Evolutionary conservation across 2,113 vertebrate genomes (phyloP).

Genomic region (Donacobius atricapilla): DNA sequence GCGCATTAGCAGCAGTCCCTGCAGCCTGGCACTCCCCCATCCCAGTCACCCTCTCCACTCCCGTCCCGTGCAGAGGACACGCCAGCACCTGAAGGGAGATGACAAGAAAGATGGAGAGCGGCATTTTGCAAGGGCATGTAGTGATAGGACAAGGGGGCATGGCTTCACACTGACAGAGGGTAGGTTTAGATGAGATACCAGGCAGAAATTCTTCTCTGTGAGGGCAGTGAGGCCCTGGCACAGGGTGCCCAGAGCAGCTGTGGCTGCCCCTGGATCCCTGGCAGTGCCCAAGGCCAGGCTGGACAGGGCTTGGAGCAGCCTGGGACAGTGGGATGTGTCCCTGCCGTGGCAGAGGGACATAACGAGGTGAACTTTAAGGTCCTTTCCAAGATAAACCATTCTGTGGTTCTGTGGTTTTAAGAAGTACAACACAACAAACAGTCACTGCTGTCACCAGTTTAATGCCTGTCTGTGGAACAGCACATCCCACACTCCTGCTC

Average conservation of each 20-base stretch:
- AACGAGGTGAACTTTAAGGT: background rate
- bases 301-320: accelerated
- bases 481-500: background rate
- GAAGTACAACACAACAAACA: background rate
- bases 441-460: background rate
- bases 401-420: accelerated
- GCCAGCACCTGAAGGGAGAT: background rate
- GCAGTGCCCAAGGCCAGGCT: accelerated
- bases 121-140: background rate
- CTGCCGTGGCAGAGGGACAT: background rate
- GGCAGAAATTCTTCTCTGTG: background rate
- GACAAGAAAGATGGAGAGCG: background rate
- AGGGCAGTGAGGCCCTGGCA: background rate
- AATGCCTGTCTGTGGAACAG: background rate
- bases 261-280: background rate
- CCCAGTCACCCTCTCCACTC: background rate
- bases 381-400: background rate
- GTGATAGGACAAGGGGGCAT: background rate
- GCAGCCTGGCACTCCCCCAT: background rate
- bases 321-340: background rate
- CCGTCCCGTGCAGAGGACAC: background rate
- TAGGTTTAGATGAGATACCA: background rate
- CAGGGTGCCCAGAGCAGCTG: background rate
- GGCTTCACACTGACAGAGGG: background rate
- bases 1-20: background rate